These are phyloP conservation scores for Drosophila monieri DNA, from an alignment of 2,888 invertebrate species.

Conservation along the genomic window DNA sequence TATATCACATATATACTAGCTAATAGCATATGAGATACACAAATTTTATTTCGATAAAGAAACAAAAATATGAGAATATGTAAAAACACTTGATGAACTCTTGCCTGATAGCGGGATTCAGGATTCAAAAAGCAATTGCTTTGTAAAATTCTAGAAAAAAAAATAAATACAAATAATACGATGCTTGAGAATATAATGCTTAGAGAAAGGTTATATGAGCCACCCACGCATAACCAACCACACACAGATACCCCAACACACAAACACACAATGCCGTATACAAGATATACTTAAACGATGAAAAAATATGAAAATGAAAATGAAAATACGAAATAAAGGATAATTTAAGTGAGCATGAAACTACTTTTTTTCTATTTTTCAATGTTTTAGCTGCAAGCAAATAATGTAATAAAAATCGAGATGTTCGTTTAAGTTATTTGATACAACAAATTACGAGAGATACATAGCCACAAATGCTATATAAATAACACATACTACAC, in stretches of 20 bases:
- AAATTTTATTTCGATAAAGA: conserved; percentile 48
- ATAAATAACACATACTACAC: conserved; percentile 36
- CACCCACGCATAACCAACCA: conserved; percentile 35
- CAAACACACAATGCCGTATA: conserved; percentile 20
- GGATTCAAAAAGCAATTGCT: conserved; percentile 42
- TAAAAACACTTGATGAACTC: conserved; percentile 64
- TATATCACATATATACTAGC: conserved; percentile 60
- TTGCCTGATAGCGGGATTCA: conserved; percentile 15
- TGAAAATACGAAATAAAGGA: conserved; percentile 55
- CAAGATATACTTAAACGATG: conserved; percentile 26
- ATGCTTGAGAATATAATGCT: conserved; percentile 39
- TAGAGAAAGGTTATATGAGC: conserved; percentile 41
- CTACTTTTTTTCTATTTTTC: conserved; percentile 67
- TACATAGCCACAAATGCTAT: conserved; percentile 34
- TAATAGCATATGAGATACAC: conserved; percentile 57
- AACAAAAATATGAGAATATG: conserved; percentile 53
- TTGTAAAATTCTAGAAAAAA: conserved; percentile 64
- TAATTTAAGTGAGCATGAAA: conserved; percentile 52
- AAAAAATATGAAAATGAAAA: conserved; percentile 28
- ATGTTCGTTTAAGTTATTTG: conserved; percentile 62
- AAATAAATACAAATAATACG: no score
- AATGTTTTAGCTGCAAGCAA: conserved; percentile 80
- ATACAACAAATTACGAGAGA: conserved; percentile 52
- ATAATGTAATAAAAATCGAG: conserved; percentile 61
- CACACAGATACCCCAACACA: conserved; percentile 6